Base-by-base conservation (phyloP, 2,888 invertebrate species). In the Pardosa pseudoannulata region DNA sequence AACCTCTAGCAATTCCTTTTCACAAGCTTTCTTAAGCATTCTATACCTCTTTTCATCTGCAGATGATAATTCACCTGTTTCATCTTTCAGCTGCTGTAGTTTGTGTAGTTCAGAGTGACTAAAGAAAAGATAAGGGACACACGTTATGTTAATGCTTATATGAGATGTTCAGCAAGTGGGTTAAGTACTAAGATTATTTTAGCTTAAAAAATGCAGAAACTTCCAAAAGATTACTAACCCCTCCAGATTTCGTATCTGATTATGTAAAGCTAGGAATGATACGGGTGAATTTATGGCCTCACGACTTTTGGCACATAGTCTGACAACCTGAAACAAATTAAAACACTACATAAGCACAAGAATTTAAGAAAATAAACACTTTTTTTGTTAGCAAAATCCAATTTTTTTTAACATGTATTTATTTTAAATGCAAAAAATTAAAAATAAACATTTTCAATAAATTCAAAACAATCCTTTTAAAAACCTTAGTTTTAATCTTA, bases 211-310 rank as follows among this genome's bases (percentile, higher is more conserved):
- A n/a, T n/a, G n/a, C n/a, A n/a, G n/a, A n/a, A n/a, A n/a, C n/a
- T n/a, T n/a, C 39, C 29, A 31, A 68, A 56, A n/a, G 74, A 27
- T 5, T 56, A 90, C 91, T 90, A 90, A 93, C 67, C 96, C 96
- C 82, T 98, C 97, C 93, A 99, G 94, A 79, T 97, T 98, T 16
- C 98, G 94, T 3, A 99, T 97, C 91, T 99, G 99, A 91, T 98
- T 98, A 91, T 99, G 99, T 50, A 99, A 93, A 0, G 99, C 97
- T 82, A 99, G 92, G 91, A 98, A 99, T 65, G 98, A 97, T 0
- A 99, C 98, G 0, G 98, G 97, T 0, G 98, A 98, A 91, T 99
- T 99, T 90, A 99, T 97, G 0, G 98, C 98, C 91, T 99, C 99
- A 36, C 99, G 94, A 0, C 98, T 98, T 92, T 99, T 99, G 36